Percentiles rank a stretch among this genome's conserved stretches.
These are phyloP conservation scores for Ariopsis seemanni DNA, from an alignment of 2,113 vertebrate genomes.

Conservation along the genomic window DNA sequence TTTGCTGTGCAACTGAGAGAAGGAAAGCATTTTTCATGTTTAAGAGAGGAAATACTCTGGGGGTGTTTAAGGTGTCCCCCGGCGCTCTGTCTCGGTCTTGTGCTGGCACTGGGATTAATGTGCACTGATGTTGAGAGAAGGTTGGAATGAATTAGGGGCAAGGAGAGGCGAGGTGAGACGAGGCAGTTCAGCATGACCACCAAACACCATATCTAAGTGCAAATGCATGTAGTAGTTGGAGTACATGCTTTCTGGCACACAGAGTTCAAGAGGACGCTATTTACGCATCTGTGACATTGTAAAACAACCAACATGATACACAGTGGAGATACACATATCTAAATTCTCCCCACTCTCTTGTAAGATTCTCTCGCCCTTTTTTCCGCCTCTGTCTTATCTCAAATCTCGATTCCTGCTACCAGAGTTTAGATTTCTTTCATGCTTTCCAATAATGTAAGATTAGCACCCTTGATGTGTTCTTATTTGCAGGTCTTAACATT, in stretches of 20 bases:
- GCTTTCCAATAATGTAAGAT: background rate
- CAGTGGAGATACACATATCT: background rate
- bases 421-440: background rate
- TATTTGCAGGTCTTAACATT: background rate
- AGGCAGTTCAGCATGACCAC: constrained; percentile 41
- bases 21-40: constrained; percentile 65
- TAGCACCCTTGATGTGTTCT: background rate
- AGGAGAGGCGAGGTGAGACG: constrained; percentile 52
- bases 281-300: constrained; percentile 34
- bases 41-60: constrained; percentile 58
- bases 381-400: background rate
- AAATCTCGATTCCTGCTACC: background rate
- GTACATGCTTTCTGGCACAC: background rate
- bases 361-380: background rate
- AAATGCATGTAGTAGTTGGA: constrained; percentile 62
- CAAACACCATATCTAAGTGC: constrained; percentile 66
- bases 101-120: constrained; percentile 54
- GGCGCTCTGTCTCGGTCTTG: constrained; percentile 14
- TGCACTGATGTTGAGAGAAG: constrained; percentile 53
- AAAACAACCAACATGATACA: constrained; percentile 16
- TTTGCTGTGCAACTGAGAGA: constrained; percentile 43
- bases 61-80: constrained; percentile 36
- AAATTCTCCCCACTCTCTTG: no score
- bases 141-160: constrained; percentile 68
- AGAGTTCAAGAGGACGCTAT: constrained; percentile 51